A percentile compares a stretch with the other conserved stretches of the same genome.
These are phyloP conservation scores for Laupala kohalensis DNA, from an alignment of 1,140 invertebrate species.

Conservation along the genomic window DNA sequence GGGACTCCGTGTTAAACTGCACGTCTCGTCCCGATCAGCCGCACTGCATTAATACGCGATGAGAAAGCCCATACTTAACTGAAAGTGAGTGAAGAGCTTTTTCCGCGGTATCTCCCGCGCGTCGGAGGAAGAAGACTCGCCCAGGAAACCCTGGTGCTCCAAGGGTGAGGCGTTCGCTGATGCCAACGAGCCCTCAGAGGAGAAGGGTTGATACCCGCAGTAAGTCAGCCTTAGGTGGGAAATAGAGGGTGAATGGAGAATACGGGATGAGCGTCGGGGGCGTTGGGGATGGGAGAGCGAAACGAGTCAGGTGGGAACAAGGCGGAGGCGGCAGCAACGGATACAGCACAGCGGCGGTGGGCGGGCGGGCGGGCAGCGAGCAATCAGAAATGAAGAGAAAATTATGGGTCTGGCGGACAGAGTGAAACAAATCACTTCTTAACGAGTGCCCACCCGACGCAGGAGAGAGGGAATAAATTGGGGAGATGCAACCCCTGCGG, in stretches of 20 bases:
- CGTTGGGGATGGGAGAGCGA: too few species aligned
- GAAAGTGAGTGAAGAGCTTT: neutral
- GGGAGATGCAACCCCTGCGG: too few species aligned
- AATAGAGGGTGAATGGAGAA: neutral
- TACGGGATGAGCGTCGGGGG: neutral
- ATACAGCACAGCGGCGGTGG: too few species aligned
- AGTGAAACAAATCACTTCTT: neutral
- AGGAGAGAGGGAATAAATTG: neutral
- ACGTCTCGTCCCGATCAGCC: neutral
- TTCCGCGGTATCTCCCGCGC: neutral
- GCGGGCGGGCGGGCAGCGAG: too few species aligned
- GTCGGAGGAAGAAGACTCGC: too few species aligned
- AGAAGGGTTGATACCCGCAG: neutral
- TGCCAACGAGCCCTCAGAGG: neutral
- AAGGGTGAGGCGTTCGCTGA: too few species aligned
- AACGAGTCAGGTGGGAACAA: too few species aligned
- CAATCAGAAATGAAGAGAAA: neutral
- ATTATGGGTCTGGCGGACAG: neutral
- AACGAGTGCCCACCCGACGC: neutral
- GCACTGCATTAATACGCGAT: neutral
- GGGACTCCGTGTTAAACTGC: neutral
- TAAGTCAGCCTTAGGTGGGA: neutral
- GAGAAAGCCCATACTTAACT: neutral
- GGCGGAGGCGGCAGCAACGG: too few species aligned
- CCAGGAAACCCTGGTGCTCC: too few species aligned